Base-by-base conservation (phyloP, 1,140 invertebrate genomes). In the Brachionus calyciflorus region DNA sequence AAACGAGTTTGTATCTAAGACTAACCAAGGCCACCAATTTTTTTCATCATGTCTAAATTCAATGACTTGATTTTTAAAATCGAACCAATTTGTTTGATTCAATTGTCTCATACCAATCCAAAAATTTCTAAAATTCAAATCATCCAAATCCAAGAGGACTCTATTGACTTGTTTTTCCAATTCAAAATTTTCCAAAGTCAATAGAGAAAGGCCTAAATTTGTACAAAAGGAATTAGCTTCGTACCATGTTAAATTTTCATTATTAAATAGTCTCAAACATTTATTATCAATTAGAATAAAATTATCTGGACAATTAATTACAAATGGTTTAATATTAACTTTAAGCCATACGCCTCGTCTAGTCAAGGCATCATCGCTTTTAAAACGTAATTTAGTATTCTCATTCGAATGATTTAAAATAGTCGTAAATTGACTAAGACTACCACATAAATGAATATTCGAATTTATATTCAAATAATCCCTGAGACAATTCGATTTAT, bases 11-110 rank as follows among this genome's bases (percentile, higher is more conserved):
- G 7, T 65, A 21, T 65, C 60, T 3, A 41, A 24, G 1, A 65
- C 40, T 9, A 65, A 17, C 60, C 60, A 65, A 44, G 60, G 60
- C 60, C 60, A 65, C 60, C 60, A 65, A 12, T 60, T 60, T 65
- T 44, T 44, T 65, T 65, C 60, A 24, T 65, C 7, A 6, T 10
- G 3, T 6, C 37, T 10, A 46, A 65, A 65, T 9, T 65, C 21
- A 24, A 65, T 37, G 1, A 28, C 17, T 14, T 65, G 26, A 4
- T 65, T 65, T 21, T 7, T 41, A 19, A 44, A 24, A 44, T 65
- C 40, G 21, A 65, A 65, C 37, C 37, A 65, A 24, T 65, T 65
- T 44, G 60, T 65, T 14, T 41, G n/a, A 44, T 65, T 65, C 21
- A 65, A 41, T 12, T 65, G 60, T 24, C 40, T 17, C 60, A 65